phyloP scores from a whole-genome alignment of 2,888 invertebrate genomes.

The Stenoptilia bipunctidactyla region DNA sequence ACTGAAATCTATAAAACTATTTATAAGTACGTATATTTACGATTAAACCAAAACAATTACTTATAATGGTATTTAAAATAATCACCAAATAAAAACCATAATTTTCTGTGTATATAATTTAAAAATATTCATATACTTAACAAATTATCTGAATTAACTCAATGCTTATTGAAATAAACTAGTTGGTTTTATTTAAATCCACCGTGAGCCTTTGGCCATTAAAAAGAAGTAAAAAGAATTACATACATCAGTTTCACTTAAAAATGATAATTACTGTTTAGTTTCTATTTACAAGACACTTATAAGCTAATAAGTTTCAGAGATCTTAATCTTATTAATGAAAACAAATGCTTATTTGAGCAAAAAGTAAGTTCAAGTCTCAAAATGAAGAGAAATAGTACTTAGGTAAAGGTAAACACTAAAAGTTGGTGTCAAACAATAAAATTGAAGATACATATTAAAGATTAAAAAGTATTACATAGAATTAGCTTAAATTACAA shows the following conservation, averaged over 20 bases:
- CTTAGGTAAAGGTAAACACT: too few relatives aligned
- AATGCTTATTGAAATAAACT: not conserved
- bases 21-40: slow-evolving; percentile 7
- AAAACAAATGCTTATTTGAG: not conserved
- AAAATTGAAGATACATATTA: too few relatives aligned
- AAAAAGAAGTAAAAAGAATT: too few relatives aligned
- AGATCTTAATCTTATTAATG: not conserved
- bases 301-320: not conserved
- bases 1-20: slow-evolving; percentile 24
- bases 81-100: too few relatives aligned
- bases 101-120: too few relatives aligned
- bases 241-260: too few relatives aligned
- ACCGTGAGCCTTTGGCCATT: not conserved
- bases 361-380: not conserved
- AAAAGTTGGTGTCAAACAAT: too few relatives aligned
- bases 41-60: too few relatives aligned
- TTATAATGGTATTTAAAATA: too few relatives aligned
- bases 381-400: not conserved
- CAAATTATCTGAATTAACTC: not conserved
- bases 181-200: not conserved
- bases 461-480: too few relatives aligned
- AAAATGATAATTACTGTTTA: too few relatives aligned
- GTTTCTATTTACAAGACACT: not conserved
- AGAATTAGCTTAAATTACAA: not conserved
- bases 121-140: not conserved